Conservation (phyloP, 1,140 invertebrate species). For the Hyles vespertilio region DNA sequence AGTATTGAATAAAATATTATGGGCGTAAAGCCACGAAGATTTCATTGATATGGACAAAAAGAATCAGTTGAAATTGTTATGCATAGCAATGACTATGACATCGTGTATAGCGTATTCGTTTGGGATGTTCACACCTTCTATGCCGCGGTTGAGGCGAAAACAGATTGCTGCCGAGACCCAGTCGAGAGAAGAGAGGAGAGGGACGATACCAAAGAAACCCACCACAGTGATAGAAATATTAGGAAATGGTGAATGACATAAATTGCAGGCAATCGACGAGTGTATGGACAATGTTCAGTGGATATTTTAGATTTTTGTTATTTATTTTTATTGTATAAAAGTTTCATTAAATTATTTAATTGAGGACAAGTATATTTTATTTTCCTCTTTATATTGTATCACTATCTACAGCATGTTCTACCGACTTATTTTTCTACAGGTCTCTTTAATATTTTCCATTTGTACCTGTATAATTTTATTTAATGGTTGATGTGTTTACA, state of each 20-base stretch:
- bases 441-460: no score
- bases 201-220: constrained; percentile 11
- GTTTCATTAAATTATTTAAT: no score
- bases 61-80: constrained; percentile 35
- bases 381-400: no score
- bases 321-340: no score
- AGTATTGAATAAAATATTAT: constrained; percentile 14
- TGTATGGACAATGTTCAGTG: no score
- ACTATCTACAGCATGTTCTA: no score
- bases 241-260: constrained; percentile 8
- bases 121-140: constrained; percentile 27
- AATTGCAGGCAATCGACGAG: no score
- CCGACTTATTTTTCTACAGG: no score
- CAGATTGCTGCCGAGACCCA: constrained; percentile 8
- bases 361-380: no score
- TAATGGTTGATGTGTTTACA: no score
- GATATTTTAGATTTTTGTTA: no score
- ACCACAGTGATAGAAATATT: constrained; percentile 6
- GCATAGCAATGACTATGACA: constrained; percentile 42
- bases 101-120: constrained; percentile 43
- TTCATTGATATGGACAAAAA: constrained; percentile 38
- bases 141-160: constrained; percentile 17
- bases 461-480: no score
- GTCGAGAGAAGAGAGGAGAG: constrained; percentile 29
- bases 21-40: constrained; percentile 14